Base-by-base conservation (phyloP, 2,113 vertebrate genomes). In the Origma solitaria region DNA sequence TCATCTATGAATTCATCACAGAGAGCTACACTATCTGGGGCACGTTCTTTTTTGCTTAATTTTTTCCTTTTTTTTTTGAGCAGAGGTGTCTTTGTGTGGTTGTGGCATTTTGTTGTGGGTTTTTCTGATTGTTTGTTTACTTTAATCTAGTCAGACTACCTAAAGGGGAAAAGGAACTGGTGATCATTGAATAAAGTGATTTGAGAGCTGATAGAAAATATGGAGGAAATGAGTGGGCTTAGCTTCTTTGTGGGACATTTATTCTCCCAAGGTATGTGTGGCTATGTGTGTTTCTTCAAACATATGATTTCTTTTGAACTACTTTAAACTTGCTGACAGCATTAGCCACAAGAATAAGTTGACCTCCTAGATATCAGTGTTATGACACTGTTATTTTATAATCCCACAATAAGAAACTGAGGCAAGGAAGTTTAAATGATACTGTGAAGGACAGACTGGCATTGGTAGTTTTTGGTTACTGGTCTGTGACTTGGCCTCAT, bases 31-130 rank as follows among this genome's bases (percentile, higher is more conserved):
- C 19, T 42, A 10, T 37, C 47, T 80, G 40, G 15, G 7, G 24
- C 33, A 30, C 33, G 2, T 27, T 61, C 2, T 54, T 76, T 79
- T 71, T 33, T 6, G 13, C 7, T 49, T 42, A 2, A 2, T 27
- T 42, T 49, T 35, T 30, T n/a, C 2, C 7, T 16, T 9, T 18
- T 45, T 47, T 66, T 47, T 1, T 49, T 76, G 8, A 86, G 35
- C 40, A 45, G 37, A 35, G 25, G 4, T 15, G 5, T 33, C 21
- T 47, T 47, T 45, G 40, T 70, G 30, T 45, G 23, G 9, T 37
- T 56, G 33, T 78, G 54, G 8, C 1, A 0, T 19, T 65, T 77
- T 47, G 17, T 49, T 30, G 11, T 0, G 2, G 5, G 0, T 15
- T 64, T 56, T 53, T 62, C 20, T 33, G 2, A 12, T 47, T 23